Evolutionary conservation across 2,113 vertebrate species (phyloP).

Genomic region (Thalassoma bifasciatum): DNA sequence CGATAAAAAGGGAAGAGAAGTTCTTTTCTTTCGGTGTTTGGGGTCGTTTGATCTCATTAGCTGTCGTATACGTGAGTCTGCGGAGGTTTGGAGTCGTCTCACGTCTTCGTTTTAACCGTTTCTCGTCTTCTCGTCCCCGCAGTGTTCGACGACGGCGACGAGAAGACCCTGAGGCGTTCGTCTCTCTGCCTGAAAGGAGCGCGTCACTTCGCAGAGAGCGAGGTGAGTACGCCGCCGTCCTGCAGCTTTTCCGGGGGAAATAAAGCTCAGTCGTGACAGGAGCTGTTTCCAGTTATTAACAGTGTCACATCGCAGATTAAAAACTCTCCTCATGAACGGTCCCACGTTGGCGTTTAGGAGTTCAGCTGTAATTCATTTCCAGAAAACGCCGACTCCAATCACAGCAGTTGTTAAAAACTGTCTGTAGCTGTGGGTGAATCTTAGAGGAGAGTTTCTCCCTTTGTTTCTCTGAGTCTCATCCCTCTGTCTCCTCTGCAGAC

Average conservation of each 20-base stretch:
- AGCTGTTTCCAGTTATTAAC: background rate
- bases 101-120: background rate
- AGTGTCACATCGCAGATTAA: conserved; percentile 19
- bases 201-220: conserved; percentile 97
- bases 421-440: conserved; percentile 14
- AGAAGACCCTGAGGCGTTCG: conserved; percentile 96
- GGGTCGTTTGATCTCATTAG: background rate
- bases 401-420: background rate
- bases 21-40: background rate
- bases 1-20: background rate
- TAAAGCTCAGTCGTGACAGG: background rate
- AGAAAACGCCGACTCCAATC: background rate
- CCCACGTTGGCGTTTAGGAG: background rate
- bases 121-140: conserved; percentile 47
- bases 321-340: background rate
- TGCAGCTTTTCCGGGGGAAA: background rate
- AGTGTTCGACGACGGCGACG: conserved; percentile 99
- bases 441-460: background rate
- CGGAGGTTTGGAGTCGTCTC: background rate
- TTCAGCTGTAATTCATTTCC: conserved; percentile 14
- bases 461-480: conserved; percentile 28
- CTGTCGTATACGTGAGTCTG: background rate
- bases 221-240: conserved; percentile 80
- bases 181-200: conserved; percentile 98
- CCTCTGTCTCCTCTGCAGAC: conserved; percentile 83